Evolutionary conservation across 2,888 invertebrate species (phyloP).

Genomic region (Rotaria magnacalcarata): DNA sequence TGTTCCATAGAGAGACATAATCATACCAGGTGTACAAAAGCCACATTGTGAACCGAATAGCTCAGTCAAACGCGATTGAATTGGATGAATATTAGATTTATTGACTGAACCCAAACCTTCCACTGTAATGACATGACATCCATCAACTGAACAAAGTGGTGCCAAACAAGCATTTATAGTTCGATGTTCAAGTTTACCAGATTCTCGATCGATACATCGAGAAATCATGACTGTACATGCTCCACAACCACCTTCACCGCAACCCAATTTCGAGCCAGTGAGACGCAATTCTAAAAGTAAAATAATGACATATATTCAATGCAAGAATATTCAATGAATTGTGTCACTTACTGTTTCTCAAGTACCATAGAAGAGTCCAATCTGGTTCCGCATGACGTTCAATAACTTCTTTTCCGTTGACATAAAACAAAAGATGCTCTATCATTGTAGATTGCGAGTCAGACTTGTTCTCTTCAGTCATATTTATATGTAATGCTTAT

Average conservation of each 20-base stretch:
- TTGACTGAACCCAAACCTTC: constrained; percentile 55
- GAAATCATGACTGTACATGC: constrained; percentile 41
- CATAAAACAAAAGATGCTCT: too few species aligned
- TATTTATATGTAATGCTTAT: too few species aligned
- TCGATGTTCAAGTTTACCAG: constrained; percentile 44
- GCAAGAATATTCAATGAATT: too few species aligned
- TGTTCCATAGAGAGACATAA: constrained; percentile 91
- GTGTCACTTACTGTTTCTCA: too few species aligned
- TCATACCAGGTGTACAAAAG: constrained; percentile 88
- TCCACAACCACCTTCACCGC: constrained; percentile 45
- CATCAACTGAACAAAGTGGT: constrained; percentile 54
- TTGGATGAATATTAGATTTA: constrained; percentile 67
- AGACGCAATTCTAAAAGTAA: too few species aligned
- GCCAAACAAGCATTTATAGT: constrained; percentile 55
- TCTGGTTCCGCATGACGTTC: too few species aligned
- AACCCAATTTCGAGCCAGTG: too few species aligned
- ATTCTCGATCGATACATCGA: constrained; percentile 60
- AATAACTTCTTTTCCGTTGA: too few species aligned
- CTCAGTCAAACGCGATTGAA: constrained; percentile 68
- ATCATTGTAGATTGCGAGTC: too few species aligned
- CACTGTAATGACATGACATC: constrained; percentile 55
- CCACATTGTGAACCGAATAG: constrained; percentile 91
- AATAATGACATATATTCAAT: too few species aligned
- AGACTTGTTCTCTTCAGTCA: too few species aligned
- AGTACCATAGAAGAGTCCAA: too few species aligned